Conservation (phyloP, 2,113 vertebrate genomes). For the Psilopogon haemacephalus region DNA sequence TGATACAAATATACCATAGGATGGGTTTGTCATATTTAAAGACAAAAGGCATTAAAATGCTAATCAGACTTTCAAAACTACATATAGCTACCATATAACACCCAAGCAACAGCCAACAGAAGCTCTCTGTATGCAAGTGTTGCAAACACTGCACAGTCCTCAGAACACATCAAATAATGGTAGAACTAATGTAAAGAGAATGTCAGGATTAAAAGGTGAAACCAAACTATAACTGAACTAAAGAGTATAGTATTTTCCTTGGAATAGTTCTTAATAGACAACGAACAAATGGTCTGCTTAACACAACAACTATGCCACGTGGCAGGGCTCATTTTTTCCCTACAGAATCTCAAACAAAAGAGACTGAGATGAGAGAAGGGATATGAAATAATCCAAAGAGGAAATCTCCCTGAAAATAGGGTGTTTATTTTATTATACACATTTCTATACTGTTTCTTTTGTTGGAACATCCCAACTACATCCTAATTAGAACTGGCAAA, state of each 20-base stretch:
- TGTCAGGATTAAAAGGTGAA: not conserved
- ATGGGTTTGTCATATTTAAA: constrained; percentile 38
- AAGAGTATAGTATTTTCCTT: not conserved
- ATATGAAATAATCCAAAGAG: not conserved
- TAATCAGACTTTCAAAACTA: constrained; percentile 38
- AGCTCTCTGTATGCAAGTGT: not conserved
- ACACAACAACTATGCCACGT: not conserved
- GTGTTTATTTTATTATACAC: not conserved
- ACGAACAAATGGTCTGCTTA: not conserved
- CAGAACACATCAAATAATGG: not conserved
- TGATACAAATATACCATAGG: not conserved
- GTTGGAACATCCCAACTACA: not conserved
- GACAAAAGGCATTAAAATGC: constrained; percentile 55
- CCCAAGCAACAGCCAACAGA: not conserved
- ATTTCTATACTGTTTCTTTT: not conserved
- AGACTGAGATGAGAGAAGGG: not conserved
- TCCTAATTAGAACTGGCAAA: not conserved
- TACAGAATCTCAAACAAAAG: not conserved
- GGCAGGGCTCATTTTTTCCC: not conserved
- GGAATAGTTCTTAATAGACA: not conserved
- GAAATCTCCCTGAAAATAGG: not conserved
- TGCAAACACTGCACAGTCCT: not conserved
- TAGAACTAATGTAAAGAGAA: not conserved
- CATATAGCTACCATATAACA: not conserved
- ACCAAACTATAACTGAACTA: not conserved